Conservation (phyloP, 2,888 invertebrate genomes). For the Sialis lutaria region DNA sequence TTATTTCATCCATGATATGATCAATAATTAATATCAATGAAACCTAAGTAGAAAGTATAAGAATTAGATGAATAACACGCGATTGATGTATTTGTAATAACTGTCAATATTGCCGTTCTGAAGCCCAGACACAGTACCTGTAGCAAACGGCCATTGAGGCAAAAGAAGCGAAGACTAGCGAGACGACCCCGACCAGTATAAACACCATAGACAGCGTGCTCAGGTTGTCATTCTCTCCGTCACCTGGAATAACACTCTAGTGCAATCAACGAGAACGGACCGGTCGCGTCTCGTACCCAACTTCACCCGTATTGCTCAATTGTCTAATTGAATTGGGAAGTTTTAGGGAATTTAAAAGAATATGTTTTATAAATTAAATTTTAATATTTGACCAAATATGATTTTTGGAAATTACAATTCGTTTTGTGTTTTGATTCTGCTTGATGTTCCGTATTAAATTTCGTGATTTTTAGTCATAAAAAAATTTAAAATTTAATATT, state of each 20-base stretch:
- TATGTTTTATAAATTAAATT: neutral
- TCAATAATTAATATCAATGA: too few relatives aligned
- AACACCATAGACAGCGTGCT: conserved; percentile 82
- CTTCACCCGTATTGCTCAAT: neutral
- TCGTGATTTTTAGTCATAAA: too few relatives aligned
- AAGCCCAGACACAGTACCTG: conserved; percentile 46
- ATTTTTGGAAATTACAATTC: neutral
- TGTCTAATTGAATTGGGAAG: neutral
- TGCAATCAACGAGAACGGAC: too few relatives aligned
- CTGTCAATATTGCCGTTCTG: too few relatives aligned
- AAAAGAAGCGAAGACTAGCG: conserved; percentile 90
- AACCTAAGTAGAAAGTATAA: too few relatives aligned
- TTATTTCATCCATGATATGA: too few relatives aligned
- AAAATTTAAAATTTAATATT: too few relatives aligned
- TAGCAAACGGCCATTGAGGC: conserved; percentile 89
- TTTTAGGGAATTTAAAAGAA: neutral
- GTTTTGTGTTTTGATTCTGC: neutral
- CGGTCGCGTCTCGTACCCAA: neutral
- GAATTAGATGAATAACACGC: too few relatives aligned
- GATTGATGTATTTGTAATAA: too few relatives aligned
- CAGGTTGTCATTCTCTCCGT: conserved; percentile 62
- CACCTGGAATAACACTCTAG: conserved; percentile 35
- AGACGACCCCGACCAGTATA: conserved; percentile 83
- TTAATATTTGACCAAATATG: neutral
- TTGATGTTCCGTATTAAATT: neutral